Evolutionary conservation across 2,797 vertebrate genomes (phyloP).

Genomic region (Decapterus maruadsi): DNA sequence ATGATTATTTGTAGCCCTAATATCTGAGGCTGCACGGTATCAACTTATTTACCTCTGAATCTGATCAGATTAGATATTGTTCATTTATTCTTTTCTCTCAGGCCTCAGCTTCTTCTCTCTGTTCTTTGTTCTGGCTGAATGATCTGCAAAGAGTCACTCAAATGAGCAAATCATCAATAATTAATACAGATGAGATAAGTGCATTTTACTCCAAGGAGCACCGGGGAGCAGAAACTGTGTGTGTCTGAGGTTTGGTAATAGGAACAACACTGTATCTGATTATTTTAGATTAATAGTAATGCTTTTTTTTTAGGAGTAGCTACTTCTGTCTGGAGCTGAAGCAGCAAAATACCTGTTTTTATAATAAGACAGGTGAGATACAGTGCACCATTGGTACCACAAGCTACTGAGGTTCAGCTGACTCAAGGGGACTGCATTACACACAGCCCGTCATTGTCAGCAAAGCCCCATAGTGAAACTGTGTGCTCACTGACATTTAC

Average conservation of each 20-base stretch:
- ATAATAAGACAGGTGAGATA: neutral
- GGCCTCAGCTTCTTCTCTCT: slow-evolving; percentile 28
- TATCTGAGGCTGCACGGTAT: neutral
- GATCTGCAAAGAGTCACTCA: slow-evolving; percentile 48
- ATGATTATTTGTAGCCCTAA: neutral
- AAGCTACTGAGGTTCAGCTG: neutral
- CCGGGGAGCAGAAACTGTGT: slow-evolving; percentile 3
- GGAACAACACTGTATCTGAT: neutral
- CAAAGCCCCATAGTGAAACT: neutral
- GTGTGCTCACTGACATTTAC: neutral
- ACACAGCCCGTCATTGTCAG: neutral
- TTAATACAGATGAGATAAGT: slow-evolving; percentile 43
- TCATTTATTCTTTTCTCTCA: neutral
- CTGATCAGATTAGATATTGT: neutral
- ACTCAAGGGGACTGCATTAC: slow-evolving; percentile 3
- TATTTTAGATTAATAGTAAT: neutral
- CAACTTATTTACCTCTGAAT: neutral
- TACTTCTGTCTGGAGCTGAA: neutral
- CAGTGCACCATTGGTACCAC: neutral
- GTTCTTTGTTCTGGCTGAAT: slow-evolving; percentile 38
- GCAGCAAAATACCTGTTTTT: neutral
- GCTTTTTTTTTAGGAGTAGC: neutral
- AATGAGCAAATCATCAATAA: slow-evolving; percentile 64
- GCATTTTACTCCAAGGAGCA: slow-evolving; percentile 33
- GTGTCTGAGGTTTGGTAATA: slow-evolving; percentile 6